Evolutionary conservation across 2,797 vertebrate species (phyloP).

Genomic region (Karalla daura): DNA sequence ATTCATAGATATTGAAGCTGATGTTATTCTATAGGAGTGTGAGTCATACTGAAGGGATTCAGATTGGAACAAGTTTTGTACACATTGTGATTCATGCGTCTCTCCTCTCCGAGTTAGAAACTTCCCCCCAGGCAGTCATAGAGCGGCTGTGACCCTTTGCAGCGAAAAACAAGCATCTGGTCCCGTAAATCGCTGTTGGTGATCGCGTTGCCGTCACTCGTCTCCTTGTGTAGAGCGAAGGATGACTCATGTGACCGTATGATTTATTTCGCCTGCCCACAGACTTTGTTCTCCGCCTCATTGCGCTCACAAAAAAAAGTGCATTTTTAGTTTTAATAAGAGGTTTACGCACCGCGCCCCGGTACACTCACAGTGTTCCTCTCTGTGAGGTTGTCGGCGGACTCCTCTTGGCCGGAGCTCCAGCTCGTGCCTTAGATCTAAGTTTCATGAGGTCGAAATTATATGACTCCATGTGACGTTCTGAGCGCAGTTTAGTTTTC

Average conservation of each 20-base stretch:
- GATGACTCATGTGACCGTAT: slow-evolving; percentile 54
- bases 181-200: slow-evolving; percentile 8
- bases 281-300: slow-evolving; percentile 44
- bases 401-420: neutral
- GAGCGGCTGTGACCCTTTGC: slow-evolving; percentile 1
- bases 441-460: slow-evolving; percentile 45
- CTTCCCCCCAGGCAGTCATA: neutral
- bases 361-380: slow-evolving; percentile 4
- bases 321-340: slow-evolving; percentile 64
- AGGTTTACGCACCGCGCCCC: slow-evolving; percentile 12
- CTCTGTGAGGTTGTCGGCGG: slow-evolving; percentile 22
- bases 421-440: slow-evolving; percentile 22
- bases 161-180: slow-evolving; percentile 27
- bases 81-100: neutral
- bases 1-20: neutral
- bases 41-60: neutral
- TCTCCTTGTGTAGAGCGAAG: slow-evolving; percentile 23
- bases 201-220: slow-evolving; percentile 9
- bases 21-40: neutral
- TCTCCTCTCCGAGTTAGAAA: neutral
- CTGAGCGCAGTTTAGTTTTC: slow-evolving; percentile 25
- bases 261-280: slow-evolving; percentile 42
- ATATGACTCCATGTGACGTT: slow-evolving; percentile 30
- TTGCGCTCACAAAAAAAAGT: slow-evolving; percentile 58
- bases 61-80: neutral